A percentile compares a stretch with the other conserved stretches of the same genome.
Conservation (phyloP, 1,140 invertebrate species). For the Phymastichus coffea region DNA sequence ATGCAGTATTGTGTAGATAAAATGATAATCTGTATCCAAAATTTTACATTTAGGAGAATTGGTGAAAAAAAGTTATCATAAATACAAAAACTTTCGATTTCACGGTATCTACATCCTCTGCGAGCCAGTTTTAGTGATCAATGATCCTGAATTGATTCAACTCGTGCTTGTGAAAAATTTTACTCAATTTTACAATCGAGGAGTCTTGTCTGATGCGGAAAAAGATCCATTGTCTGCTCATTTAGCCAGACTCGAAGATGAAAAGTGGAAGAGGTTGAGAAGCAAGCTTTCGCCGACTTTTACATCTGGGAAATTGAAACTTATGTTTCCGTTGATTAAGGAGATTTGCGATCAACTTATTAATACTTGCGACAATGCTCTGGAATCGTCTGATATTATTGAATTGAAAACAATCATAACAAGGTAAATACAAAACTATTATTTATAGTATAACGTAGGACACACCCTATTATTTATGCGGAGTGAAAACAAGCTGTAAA, state of each 20-base stretch:
- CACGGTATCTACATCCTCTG: conserved; percentile 54
- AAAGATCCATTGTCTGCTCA: conserved; percentile 56
- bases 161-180: conserved; percentile 55
- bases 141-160: conserved; percentile 56
- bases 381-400: conserved; percentile 31
- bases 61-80: conserved; percentile 11
- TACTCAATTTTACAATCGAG: conserved; percentile 50
- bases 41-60: background rate
- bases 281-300: conserved; percentile 59
- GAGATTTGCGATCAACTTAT: conserved; percentile 48
- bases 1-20: conserved; percentile 11
- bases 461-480: no score
- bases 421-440: conserved; percentile 12
- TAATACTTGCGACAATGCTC: conserved; percentile 24
- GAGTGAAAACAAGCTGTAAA: no score
- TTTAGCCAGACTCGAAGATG: conserved; percentile 49
- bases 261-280: conserved; percentile 57
- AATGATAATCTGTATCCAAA: background rate
- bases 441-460: background rate
- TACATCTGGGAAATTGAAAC: conserved; percentile 58
- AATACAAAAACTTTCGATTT: conserved; percentile 19
- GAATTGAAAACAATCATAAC: conserved; percentile 58
- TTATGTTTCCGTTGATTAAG: conserved; percentile 54
- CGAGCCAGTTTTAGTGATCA: conserved; percentile 49
- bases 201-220: conserved; percentile 48